A percentile compares a stretch with the other conserved stretches of the same genome.
These are phyloP conservation scores for Lytechinus pictus DNA, from an alignment of 35 echinoderm and acorn worm genomes.

Conservation along the genomic window DNA sequence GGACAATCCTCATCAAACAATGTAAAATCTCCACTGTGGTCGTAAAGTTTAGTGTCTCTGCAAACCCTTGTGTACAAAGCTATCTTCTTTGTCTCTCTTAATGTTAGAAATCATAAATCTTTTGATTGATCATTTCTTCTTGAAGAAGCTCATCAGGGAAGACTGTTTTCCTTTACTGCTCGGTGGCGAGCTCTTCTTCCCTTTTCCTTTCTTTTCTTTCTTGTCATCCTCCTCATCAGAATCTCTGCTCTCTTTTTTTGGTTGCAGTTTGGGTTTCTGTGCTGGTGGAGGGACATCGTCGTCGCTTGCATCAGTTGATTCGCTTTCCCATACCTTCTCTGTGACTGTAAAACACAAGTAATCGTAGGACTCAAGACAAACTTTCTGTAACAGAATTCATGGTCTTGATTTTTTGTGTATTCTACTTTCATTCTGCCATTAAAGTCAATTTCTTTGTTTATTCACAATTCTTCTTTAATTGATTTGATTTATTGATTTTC, in stretches of 20 bases:
- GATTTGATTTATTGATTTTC: no score
- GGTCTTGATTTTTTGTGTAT: no score
- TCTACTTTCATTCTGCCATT: no score
- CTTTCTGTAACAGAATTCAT: no score
- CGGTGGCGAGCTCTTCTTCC: constrained; percentile 59
- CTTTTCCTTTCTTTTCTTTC: constrained; percentile 32
- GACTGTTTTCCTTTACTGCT: constrained; percentile 63
- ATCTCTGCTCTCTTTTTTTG: constrained; percentile 49
- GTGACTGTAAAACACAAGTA: constrained; percentile 52
- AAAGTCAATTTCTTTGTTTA: no score
- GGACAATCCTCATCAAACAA: background rate
- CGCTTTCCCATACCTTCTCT: constrained; percentile 73
- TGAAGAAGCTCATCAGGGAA: constrained; percentile 78
- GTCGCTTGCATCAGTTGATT: constrained; percentile 71
- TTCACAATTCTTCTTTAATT: no score
- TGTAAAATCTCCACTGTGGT: background rate
- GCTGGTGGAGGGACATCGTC: constrained; percentile 48
- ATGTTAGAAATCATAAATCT: background rate
- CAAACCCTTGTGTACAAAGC: background rate
- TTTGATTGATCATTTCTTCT: constrained; percentile 63
- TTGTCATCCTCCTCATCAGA: constrained; percentile 8
- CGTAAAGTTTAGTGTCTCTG: background rate
- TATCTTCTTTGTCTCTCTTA: background rate
- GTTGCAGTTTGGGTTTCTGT: constrained; percentile 19
- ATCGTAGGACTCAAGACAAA: no score